phyloP scores from a whole-genome alignment of 2,888 invertebrate genomes.

The Megaustenia siamemsis region DNA sequence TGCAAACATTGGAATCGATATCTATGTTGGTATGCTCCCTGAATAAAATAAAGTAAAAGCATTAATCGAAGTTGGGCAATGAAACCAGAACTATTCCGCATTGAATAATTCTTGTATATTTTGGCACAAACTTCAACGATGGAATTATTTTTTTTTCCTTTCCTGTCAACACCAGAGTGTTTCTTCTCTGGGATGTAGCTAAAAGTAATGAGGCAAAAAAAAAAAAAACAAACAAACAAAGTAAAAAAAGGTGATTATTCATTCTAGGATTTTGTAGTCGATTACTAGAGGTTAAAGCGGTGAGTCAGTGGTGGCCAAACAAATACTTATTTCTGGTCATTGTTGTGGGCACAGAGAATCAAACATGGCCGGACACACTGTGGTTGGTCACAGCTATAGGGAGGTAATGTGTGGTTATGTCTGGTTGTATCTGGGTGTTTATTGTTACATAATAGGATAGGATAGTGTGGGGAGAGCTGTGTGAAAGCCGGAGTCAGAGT shows the following conservation, averaged over 20 bases:
- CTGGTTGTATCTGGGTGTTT: too few relatives aligned
- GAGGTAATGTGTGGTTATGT: too few relatives aligned
- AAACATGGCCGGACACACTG: not conserved
- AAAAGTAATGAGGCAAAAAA: not conserved
- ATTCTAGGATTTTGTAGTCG: not conserved
- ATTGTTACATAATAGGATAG: too few relatives aligned
- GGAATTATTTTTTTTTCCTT: not conserved
- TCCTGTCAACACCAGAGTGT: not conserved
- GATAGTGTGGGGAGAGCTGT: too few relatives aligned
- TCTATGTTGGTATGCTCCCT: not conserved
- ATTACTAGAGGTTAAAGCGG: not conserved
- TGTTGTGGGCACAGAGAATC: not conserved
- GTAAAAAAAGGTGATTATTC: not conserved
- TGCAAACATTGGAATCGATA: slow-evolving; percentile 6
- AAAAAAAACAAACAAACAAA: too few relatives aligned
- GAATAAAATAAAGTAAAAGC: not conserved
- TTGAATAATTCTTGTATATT: slow-evolving; percentile 2
- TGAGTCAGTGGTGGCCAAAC: slow-evolving; percentile 6
- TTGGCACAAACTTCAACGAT: not conserved
- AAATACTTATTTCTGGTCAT: not conserved
- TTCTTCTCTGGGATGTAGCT: not conserved
- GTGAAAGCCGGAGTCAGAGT: too few relatives aligned
- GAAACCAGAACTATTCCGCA: not conserved
- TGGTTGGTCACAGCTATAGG: too few relatives aligned
- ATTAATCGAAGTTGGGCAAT: not conserved